Evolutionary conservation across 2,113 vertebrate species (phyloP), one percentile per base, ranked within the genome.

Genomic region (Egretta garzetta): DNA sequence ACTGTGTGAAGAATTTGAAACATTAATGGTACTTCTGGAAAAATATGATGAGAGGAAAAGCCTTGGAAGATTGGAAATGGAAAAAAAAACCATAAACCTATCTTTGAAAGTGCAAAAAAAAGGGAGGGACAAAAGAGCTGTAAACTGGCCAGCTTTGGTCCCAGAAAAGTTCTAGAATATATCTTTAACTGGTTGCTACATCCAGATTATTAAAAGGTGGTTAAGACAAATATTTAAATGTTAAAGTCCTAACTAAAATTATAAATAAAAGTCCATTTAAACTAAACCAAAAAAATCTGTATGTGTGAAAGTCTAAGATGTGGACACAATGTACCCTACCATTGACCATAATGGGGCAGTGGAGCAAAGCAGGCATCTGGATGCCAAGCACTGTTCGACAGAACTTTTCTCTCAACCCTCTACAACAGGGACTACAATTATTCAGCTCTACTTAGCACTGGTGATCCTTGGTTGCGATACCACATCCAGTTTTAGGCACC

Each of bases 371-470:
- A 91, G n/a, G 70, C 21, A 81, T 71, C 21, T 55, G n/a, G 4
- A 59, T 74, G 22, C 27, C 32, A 55, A 75, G 28, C 19, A 26
- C 60, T 41, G 19, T 53, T 80, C 66, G 41, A 91, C 33, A 73
- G 67, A 80, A 74, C 56, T 70, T 71, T 93, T 67, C 55, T 81
- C 32, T 93, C n/a, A 79, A 20, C 5, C 7, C 11, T 87, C 37
- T 74, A 15, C 52, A 67, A 63, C 7, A 71, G 47, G n/a, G 52
- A 92, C 85, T 63, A 71, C 19, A 85, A 79, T 94, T 95, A 85
- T 79, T 94, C 92, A 90, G 72, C 85, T 90, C 81, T 80, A 39
- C 52, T 94, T 95, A 87, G 47, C 74, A 68, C 33, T 93, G 49
- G 32, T 68, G 37, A 89, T 59, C 60, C 52, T 68, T 67, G 28